Evolutionary conservation across 2,113 vertebrate genomes (phyloP).

Genomic region (Gadus macrocephalus): DNA sequence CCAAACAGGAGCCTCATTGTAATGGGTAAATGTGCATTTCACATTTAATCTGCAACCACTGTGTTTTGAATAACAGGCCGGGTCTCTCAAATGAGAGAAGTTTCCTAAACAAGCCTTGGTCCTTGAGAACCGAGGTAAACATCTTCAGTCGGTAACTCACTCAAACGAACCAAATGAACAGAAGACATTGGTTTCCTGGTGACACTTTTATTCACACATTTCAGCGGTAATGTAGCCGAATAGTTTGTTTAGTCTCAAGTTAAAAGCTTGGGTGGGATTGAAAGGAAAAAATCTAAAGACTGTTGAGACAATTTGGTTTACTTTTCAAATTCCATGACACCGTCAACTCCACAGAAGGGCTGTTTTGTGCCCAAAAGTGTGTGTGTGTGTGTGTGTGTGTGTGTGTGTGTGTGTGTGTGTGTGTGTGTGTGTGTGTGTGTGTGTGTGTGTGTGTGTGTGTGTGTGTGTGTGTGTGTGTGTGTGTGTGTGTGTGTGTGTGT

Average conservation of each 20-base stretch:
- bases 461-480: neutral
- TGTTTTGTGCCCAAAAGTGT: constrained; percentile 1
- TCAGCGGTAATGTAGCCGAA: neutral
- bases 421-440: neutral
- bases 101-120: no score
- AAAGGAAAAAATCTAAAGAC: neutral
- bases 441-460: neutral
- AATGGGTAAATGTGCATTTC: no score
- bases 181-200: neutral
- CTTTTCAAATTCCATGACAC: no score
- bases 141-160: no score
- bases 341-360: neutral
- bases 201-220: neutral
- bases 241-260: neutral
- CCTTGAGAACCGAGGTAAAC: no score
- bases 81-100: no score
- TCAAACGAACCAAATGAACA: no score
- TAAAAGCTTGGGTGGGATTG: neutral
- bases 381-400: constrained; percentile 5
- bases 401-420: neutral
- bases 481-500: neutral
- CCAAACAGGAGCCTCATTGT: no score
- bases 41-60: no score
- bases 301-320: neutral
- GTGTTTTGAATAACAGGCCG: no score